phyloP scores from a whole-genome alignment of 2,888 invertebrate species.

The Tenthredo mesomela region DNA sequence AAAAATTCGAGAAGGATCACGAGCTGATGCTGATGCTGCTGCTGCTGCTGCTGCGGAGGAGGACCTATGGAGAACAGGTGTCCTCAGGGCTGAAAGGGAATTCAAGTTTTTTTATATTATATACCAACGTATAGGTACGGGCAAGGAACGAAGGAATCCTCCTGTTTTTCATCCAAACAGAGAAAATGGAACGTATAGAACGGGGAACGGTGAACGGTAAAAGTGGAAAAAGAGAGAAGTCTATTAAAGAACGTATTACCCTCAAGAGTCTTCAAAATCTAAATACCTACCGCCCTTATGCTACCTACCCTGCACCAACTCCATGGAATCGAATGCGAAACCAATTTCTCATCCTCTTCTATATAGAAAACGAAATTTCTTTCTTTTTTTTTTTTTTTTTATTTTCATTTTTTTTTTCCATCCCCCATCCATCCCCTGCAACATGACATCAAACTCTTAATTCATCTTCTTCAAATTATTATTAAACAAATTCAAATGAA shows the following conservation, averaged over 20 bases:
- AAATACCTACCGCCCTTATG: not conserved
- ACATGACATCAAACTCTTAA: not conserved
- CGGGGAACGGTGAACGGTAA: not conserved
- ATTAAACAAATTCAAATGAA: too few species aligned
- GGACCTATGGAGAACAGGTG: conserved; percentile 1
- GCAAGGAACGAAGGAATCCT: not conserved
- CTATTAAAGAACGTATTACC: conserved; percentile 29
- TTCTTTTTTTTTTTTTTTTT: not conserved
- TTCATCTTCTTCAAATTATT: not conserved
- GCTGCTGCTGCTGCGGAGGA: not conserved
- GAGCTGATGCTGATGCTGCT: not conserved
- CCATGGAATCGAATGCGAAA: not conserved
- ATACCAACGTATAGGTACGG: not conserved
- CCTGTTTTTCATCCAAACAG: not conserved
- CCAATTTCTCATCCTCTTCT: not conserved
- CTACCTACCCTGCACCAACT: not conserved
- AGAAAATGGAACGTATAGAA: not conserved
- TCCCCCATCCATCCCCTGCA: not conserved
- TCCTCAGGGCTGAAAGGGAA: conserved; percentile 11
- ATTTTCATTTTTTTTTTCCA: not conserved
- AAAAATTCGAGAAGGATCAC: not conserved
- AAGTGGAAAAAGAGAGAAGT: not conserved
- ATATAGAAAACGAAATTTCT: not conserved
- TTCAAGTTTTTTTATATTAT: conserved; percentile 26
- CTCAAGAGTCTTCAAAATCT: conserved; percentile 38